A percentile compares a stretch with the other conserved stretches of the same genome.
These are phyloP conservation scores for Augochlorella aurata DNA, from an alignment of 2,888 invertebrate species.

Conservation along the genomic window DNA sequence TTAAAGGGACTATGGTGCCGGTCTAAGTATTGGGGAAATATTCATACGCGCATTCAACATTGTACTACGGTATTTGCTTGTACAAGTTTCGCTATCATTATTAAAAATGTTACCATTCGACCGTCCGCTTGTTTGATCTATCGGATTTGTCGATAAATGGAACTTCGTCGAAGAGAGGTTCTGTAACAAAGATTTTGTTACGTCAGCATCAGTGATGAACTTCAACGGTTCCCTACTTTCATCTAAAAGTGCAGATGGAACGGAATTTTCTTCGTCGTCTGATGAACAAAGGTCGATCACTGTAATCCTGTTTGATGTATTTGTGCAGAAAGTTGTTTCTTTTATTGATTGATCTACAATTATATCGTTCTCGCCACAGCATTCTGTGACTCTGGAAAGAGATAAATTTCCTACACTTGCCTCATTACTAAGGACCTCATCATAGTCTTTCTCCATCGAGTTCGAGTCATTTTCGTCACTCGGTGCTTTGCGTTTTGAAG, in stretches of 20 bases:
- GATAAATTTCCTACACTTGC: slow-evolving; percentile 26
- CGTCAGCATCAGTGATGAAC: slow-evolving; percentile 5
- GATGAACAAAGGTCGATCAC: slow-evolving; percentile 87
- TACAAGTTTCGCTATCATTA: slow-evolving; percentile 42
- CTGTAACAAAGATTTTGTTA: slow-evolving; percentile 57
- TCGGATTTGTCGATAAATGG: slow-evolving; percentile 65
- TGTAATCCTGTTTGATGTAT: slow-evolving; percentile 61
- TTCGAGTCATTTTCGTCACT: slow-evolving; percentile 62
- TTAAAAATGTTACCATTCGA: slow-evolving; percentile 61
- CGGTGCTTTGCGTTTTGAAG: slow-evolving; percentile 63
- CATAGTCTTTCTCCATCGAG: slow-evolving; percentile 57
- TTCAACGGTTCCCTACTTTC: slow-evolving; percentile 73
- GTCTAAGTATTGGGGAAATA: slow-evolving; percentile 64
- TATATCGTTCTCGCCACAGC: slow-evolving; percentile 8
- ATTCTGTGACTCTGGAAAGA: neutral
- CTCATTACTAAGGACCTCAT: slow-evolving; percentile 22
- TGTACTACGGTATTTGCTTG: slow-evolving; percentile 52
- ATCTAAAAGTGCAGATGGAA: slow-evolving; percentile 65
- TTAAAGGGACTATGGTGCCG: slow-evolving; percentile 51
- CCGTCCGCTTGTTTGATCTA: slow-evolving; percentile 67
- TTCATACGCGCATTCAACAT: slow-evolving; percentile 57
- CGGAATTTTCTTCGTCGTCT: slow-evolving; percentile 84
- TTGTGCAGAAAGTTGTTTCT: slow-evolving; percentile 18
- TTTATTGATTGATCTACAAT: slow-evolving; percentile 20
- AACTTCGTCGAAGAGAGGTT: slow-evolving; percentile 64